Conservation (phyloP, 2,797 vertebrate species). For the Mycteria americana region DNA sequence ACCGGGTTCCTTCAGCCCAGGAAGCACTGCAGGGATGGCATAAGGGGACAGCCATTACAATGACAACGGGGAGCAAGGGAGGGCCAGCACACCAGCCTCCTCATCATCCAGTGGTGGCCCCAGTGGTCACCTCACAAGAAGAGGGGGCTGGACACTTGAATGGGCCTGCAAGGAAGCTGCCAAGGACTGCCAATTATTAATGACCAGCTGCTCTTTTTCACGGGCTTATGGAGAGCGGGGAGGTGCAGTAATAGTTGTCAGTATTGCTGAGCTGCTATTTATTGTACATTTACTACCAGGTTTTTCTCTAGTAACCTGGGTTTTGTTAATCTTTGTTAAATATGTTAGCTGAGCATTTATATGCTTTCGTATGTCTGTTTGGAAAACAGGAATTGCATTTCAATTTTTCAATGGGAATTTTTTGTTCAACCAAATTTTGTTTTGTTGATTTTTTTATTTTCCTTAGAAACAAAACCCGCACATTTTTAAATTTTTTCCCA, state of each 20-base stretch:
- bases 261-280: not conserved
- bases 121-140: fast-evolving
- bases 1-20: not conserved
- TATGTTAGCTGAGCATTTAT: not conserved
- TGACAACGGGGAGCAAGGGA: not conserved
- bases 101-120: not conserved
- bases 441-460: not conserved
- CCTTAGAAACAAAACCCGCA: not conserved
- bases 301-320: not conserved
- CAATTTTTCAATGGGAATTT: not conserved
- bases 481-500: not conserved
- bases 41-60: not conserved
- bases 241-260: not conserved
- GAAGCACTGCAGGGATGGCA: not conserved
- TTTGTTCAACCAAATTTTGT: not conserved
- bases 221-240: fast-evolving
- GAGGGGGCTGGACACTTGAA: not conserved
- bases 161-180: not conserved
- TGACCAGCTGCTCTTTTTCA: not conserved
- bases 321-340: not conserved
- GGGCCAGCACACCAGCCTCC: not conserved
- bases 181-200: not conserved
- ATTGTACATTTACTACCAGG: not conserved
- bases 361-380: not conserved
- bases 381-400: not conserved